phyloP scores from a whole-genome alignment of 2,113 vertebrate genomes.

The Tachuris rubrigastra region DNA sequence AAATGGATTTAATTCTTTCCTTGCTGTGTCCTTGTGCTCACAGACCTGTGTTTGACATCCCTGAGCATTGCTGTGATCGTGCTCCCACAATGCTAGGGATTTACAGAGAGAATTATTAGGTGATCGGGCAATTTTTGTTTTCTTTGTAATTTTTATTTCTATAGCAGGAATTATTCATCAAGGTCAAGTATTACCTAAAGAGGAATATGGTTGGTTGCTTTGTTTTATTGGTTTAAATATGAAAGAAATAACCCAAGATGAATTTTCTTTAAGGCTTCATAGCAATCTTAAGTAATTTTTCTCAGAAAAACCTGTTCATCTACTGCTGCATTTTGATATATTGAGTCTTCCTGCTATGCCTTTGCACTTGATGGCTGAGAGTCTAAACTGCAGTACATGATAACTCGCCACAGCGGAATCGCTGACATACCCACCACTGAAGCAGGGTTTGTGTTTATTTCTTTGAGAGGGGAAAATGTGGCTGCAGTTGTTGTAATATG shows the following conservation, averaged over 20 bases:
- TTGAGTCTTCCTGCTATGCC: not conserved
- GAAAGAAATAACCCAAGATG: not conserved
- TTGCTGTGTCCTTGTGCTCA: not conserved
- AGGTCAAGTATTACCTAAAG: not conserved
- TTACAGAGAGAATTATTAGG: not conserved
- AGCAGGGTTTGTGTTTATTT: not conserved
- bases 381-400: not conserved
- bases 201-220: not conserved
- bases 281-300: rapidly evolving
- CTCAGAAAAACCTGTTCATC: not conserved
- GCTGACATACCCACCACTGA: not conserved
- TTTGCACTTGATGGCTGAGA: not conserved
- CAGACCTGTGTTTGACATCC: not conserved
- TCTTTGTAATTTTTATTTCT: not conserved
- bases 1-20: not conserved
- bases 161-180: not conserved
- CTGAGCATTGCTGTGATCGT: not conserved
- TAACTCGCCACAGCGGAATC: not conserved
- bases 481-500: not conserved
- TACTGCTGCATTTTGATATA: not conserved
- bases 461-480: not conserved
- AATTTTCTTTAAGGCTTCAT: not conserved
- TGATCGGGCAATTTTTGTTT: not conserved
- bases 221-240: not conserved
- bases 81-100: not conserved